Base-by-base conservation (phyloP, 2,888 invertebrate genomes). In the Drosophila lacicola region DNA sequence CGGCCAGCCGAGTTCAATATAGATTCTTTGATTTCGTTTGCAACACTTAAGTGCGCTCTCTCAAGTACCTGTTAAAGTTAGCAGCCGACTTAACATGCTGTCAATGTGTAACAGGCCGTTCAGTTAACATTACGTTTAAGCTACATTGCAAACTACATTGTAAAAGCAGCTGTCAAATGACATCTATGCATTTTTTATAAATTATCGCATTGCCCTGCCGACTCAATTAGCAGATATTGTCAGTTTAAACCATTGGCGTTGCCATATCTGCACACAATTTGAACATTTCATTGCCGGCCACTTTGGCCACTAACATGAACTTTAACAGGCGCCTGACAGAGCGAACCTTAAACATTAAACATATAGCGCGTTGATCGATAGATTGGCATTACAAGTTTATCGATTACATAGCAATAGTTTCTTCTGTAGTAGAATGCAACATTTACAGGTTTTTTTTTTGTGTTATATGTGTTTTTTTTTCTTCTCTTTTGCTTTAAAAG, bases 1-100 rank as follows among this genome's bases (percentile, higher is more conserved):
- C 64, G 64, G 63, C 63, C 10, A 9, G 63, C 64, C 64, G 39
- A 65, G 63, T 42, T 21, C 21, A 10, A 61, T 63, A 17, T 44
- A 29, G 14, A 36, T 17, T 33, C 17, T 44, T 60, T 17, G 19
- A 58, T 44, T 42, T 42, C 17, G 42, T 37, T 19, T 41, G 25
- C 46, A 62, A 17, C 47, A 49, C 17, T 36, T 63, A 41, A 41
- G 29, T 2, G 21, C 37, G 37, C 51, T 21, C 11, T 44, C 19
- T 44, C 3, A 21, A 3, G 44, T 19, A 14, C 33, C 42, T n/a
- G 44, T 34, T 45, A 5, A 45, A 45, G 33, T 45, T 45, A 34
- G 21, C 55, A 34, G 33, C n/a, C 44, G 21, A 34, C 13, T 55
- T 34, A 11, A 21, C 33, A 34, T 19, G 53, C 39, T 25, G 39